phyloP scores from a whole-genome alignment of 30 jellyfish, hydroid and myxozoan genomes.

The Turritopsis dohrnii region DNA sequence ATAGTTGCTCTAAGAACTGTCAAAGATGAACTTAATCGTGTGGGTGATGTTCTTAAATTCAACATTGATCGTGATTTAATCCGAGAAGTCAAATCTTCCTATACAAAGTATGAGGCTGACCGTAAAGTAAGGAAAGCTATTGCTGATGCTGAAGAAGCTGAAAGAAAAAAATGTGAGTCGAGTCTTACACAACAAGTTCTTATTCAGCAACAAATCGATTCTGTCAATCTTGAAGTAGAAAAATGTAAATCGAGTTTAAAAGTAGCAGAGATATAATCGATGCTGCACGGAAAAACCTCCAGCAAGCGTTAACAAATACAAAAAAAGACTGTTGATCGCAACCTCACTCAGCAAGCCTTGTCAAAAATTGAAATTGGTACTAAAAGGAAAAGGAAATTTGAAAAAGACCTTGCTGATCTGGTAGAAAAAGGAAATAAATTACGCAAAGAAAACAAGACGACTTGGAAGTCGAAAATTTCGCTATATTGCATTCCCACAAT shows the following conservation, averaged over 20 bases:
- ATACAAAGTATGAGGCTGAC: conserved; percentile 6
- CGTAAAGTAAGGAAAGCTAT: neutral
- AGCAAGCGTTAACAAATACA: conserved; percentile 21
- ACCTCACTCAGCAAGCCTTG: conserved; percentile 27
- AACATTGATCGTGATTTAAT: conserved; percentile 5
- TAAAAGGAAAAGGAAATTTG: conserved; percentile 19
- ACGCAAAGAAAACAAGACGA: too few species aligned
- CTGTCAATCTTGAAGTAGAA: neutral
- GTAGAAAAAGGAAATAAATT: neutral
- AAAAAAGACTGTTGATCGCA: conserved; percentile 11
- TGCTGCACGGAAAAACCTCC: conserved; percentile 29
- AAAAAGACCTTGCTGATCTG: conserved; percentile 7
- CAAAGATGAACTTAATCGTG: conserved; percentile 10
- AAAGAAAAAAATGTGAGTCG: neutral
- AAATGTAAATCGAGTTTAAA: conserved; percentile 11
- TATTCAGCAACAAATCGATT: conserved; percentile 25
- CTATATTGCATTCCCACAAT: too few species aligned
- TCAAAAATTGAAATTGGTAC: conserved; percentile 29
- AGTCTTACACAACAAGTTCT: conserved; percentile 3
- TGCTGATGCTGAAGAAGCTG: conserved; percentile 13
- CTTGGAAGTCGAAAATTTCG: too few species aligned
- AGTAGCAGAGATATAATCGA: conserved; percentile 33
- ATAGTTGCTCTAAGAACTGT: conserved; percentile 30
- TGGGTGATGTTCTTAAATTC: conserved; percentile 38
- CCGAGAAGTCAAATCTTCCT: conserved; percentile 10